Evolutionary conservation across 1,140 invertebrate genomes (phyloP).

Genomic region (Danaus melanippus): DNA sequence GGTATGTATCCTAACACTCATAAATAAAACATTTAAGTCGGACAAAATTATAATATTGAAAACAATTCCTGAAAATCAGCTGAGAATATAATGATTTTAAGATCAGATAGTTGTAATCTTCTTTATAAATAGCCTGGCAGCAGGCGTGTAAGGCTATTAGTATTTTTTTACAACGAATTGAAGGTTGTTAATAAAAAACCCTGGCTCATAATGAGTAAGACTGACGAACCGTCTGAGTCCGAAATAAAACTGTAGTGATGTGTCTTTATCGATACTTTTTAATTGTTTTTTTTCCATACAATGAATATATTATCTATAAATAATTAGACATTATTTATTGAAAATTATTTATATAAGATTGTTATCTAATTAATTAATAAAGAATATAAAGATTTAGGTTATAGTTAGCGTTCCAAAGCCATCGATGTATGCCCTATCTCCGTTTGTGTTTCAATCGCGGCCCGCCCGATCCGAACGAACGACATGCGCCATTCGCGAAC

Average conservation of each 20-base stretch:
- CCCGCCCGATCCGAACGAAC: constrained; percentile 65
- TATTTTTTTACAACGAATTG: constrained; percentile 24
- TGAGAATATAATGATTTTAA: too few relatives aligned
- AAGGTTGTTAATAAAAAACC: constrained; percentile 33
- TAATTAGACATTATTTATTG: too few relatives aligned
- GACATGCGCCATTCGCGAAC: constrained; percentile 44
- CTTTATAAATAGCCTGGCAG: constrained; percentile 20
- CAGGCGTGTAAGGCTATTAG: constrained; percentile 20
- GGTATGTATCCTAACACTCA: too few relatives aligned
- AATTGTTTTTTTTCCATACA: not conserved
- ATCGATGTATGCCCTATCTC: constrained; percentile 11
- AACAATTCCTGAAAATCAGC: too few relatives aligned
- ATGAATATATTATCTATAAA: too few relatives aligned
- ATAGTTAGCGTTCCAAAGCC: constrained; percentile 18
- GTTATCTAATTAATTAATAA: too few relatives aligned
- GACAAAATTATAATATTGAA: too few relatives aligned
- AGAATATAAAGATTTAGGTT: too few relatives aligned
- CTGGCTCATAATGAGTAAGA: constrained; percentile 26
- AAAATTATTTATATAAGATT: too few relatives aligned
- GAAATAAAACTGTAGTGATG: constrained; percentile 47
- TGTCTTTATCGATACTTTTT: constrained; percentile 9
- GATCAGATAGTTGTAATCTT: not conserved
- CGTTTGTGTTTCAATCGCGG: constrained; percentile 25
- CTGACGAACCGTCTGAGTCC: constrained; percentile 28
- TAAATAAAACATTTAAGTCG: too few relatives aligned